Evolutionary conservation across 2,113 vertebrate species (phyloP).

Genomic region (Ictalurus furcatus): DNA sequence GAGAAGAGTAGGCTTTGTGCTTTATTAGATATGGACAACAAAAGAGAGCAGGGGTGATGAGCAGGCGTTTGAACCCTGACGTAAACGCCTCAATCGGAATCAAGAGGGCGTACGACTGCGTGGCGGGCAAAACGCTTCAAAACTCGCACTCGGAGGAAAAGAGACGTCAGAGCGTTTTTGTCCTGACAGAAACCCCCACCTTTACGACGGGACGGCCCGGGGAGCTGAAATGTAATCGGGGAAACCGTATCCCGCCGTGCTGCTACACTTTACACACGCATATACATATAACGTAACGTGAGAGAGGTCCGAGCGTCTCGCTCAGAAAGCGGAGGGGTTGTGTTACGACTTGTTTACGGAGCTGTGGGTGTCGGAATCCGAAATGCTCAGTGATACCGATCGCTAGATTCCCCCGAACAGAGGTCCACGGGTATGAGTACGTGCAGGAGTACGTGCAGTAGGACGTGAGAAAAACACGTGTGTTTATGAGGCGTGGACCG

Average conservation of each 20-base stretch:
- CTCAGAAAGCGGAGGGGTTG: not conserved
- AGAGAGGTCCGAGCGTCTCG: not conserved
- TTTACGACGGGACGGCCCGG: conserved; percentile 12
- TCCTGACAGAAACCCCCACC: not conserved
- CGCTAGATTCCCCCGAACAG: too few relatives aligned
- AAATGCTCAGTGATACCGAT: not conserved
- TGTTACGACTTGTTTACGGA: conserved; percentile 30
- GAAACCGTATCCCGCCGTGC: conserved; percentile 39
- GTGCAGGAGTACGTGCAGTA: not conserved
- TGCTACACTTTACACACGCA: conserved; percentile 16
- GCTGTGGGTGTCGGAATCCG: not conserved
- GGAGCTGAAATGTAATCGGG: conserved; percentile 30
- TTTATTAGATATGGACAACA: conserved; percentile 62
- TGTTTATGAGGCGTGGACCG: not conserved
- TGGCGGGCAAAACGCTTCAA: not conserved
- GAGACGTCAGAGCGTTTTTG: conserved; percentile 3
- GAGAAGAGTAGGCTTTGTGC: conserved; percentile 49
- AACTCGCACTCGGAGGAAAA: not conserved
- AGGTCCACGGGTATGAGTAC: not conserved
- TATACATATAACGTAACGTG: conserved; percentile 6
- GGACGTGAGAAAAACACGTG: not conserved
- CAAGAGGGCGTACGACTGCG: not conserved
- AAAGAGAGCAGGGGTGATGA: conserved; percentile 43
- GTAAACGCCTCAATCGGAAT: conserved; percentile 15
- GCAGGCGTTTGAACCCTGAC: conserved; percentile 3